Evolutionary conservation across 2,113 vertebrate genomes (phyloP).

Genomic region (Mesocricetus auratus): DNA sequence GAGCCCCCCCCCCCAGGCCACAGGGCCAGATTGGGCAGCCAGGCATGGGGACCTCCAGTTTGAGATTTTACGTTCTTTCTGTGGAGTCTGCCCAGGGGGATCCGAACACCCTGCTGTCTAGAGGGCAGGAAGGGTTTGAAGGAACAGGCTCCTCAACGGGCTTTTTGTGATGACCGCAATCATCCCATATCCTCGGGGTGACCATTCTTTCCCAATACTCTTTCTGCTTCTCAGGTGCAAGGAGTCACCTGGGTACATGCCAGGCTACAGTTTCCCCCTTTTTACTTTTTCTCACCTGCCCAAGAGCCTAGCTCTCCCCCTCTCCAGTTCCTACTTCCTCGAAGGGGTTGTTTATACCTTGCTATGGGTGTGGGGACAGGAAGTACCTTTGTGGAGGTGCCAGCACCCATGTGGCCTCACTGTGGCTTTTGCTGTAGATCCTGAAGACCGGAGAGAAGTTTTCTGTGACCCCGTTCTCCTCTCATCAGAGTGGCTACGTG

Average conservation of each 20-base stretch:
- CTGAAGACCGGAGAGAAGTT: not conserved
- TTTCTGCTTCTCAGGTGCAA: not conserved
- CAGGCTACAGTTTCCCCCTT: not conserved
- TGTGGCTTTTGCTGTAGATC: not conserved
- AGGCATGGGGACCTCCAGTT: not conserved
- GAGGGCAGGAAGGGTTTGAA: not conserved
- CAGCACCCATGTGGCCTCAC: rapidly evolving
- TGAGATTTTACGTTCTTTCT: not conserved
- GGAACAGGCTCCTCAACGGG: not conserved
- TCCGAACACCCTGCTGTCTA: rapidly evolving
- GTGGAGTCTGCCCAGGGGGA: not conserved
- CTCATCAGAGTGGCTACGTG: not conserved
- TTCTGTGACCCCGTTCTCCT: not conserved
- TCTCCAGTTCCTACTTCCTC: not conserved
- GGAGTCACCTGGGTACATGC: not conserved
- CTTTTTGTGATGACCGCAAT: not conserved
- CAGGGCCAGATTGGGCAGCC: rapidly evolving
- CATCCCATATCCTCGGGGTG: not conserved
- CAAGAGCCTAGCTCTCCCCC: not conserved
- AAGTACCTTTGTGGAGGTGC: rapidly evolving
- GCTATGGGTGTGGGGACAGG: no score
- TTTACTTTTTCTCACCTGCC: not conserved
- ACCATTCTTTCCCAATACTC: not conserved
- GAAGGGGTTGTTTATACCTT: not conserved
- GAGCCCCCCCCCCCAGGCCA: not conserved